A percentile compares a stretch with the other conserved stretches of the same genome.
These are phyloP conservation scores for Lagria hirta DNA, from an alignment of 2,888 invertebrate species.

Conservation along the genomic window DNA sequence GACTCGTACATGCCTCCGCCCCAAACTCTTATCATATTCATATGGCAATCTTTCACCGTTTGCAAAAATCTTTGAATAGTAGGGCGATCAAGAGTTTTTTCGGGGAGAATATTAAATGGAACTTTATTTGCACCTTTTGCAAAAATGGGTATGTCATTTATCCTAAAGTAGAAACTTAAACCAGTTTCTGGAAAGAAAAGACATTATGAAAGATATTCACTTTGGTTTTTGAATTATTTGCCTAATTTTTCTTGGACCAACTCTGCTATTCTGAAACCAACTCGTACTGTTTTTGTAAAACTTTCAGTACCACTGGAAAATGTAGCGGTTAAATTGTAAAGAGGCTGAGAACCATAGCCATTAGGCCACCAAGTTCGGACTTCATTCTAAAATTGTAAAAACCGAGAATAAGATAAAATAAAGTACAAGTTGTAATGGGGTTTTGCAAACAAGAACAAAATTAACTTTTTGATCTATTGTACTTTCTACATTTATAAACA, in stretches of 20 bases:
- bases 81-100: conserved; percentile 61
- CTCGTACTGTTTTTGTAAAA: conserved; percentile 57
- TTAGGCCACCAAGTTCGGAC: conserved; percentile 92
- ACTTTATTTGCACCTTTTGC: conserved; percentile 96
- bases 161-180: conserved; percentile 79
- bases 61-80: conserved; percentile 65
- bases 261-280: conserved; percentile 87
- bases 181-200: conserved; percentile 55
- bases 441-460: not conserved
- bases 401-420: not conserved
- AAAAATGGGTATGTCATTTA: conserved; percentile 86
- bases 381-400: conserved; percentile 32
- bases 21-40: conserved; percentile 96
- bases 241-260: conserved; percentile 71
- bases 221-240: conserved; percentile 9
- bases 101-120: conserved; percentile 82
- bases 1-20: too few relatives aligned
- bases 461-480: conserved; percentile 43
- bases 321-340: conserved; percentile 69
- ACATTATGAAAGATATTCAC: not conserved
- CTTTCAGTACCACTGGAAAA: conserved; percentile 50
- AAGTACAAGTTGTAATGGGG: conserved; percentile 21
- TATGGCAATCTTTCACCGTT: conserved; percentile 74
- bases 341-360: conserved; percentile 77
- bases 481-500: too few relatives aligned